A percentile compares a stretch with the other conserved stretches of the same genome.
These are phyloP conservation scores for Macaria notata DNA, from an alignment of 2,888 invertebrate genomes.

Conservation along the genomic window DNA sequence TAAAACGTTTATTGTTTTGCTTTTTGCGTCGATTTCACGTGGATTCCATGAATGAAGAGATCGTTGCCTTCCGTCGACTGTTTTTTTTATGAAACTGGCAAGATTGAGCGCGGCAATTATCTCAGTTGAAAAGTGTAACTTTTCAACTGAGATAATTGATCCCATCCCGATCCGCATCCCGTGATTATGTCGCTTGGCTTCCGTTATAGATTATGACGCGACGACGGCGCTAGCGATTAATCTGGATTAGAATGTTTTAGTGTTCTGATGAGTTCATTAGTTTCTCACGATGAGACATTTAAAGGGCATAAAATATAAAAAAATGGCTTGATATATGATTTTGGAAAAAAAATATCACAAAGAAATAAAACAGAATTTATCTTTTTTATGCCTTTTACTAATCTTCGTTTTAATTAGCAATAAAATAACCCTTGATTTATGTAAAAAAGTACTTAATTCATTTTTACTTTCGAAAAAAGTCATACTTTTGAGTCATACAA, in stretches of 20 bases:
- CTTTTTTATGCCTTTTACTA: too few species aligned
- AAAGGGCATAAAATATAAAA: too few species aligned
- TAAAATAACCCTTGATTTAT: too few species aligned
- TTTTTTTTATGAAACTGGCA: conserved; percentile 14
- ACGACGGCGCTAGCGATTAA: conserved; percentile 3
- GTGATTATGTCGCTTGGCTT: conserved; percentile 10
- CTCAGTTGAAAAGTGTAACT: not conserved
- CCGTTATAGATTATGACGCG: conserved; percentile 6
- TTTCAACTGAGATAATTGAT: too few species aligned
- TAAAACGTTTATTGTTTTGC: conserved; percentile 44
- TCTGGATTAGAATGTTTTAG: conserved; percentile 4
- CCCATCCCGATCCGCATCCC: too few species aligned
- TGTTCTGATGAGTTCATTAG: not conserved
- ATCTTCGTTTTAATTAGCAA: too few species aligned
- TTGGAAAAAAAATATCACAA: too few species aligned
- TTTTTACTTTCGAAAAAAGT: too few species aligned
- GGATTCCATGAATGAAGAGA: conserved; percentile 37
- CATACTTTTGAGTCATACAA: too few species aligned
- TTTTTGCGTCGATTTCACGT: conserved; percentile 47
- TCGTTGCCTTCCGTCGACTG: conserved; percentile 26
- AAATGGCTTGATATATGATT: too few species aligned
- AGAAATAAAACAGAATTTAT: too few species aligned
- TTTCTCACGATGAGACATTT: not conserved
- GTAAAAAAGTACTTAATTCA: too few species aligned
- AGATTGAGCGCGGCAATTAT: conserved; percentile 9